Base-by-base conservation (phyloP, 2,113 vertebrate genomes). In the Pandion haliaetus region DNA sequence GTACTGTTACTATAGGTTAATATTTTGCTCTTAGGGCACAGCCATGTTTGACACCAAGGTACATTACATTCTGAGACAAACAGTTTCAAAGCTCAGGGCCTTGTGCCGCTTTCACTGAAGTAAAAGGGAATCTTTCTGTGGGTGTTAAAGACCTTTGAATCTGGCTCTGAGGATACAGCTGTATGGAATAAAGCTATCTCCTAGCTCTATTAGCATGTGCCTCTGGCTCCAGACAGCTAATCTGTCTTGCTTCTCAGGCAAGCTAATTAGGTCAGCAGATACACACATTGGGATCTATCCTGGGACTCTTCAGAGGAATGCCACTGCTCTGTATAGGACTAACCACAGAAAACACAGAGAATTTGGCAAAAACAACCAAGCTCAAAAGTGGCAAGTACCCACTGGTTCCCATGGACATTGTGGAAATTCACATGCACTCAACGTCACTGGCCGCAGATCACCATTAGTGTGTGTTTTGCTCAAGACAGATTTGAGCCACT, bases 1-100 rank as follows among this genome's bases (percentile, higher is more conserved):
- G 61, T 73, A 85, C 88, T 65, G 52, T 50, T 91, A 57, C 91
- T 84, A 91, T 80, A 95, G 91, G 88, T 97, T 96, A 97, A 94
- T 95, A 87, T 91, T 96, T 84, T 87, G 81, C 54, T 95, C 66
- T 57, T 79, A 58, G 83, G 86, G 70, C 78, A 95, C 63, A 93
- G 44, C 31, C 70, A 23, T 14, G 14, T 90, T 86, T 91, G 86
- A 93, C 81, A 89, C 70, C 66, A 82, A 65, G 4, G 61, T 52
- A 69, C 49, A 29, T 84, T 79, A 69, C 57, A 65, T 38, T 49
- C 77, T 45, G 58, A 91, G 77, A 83, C 84, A 86, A 86, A 93
- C 42, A 86, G 52, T 85, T 94, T 69, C 73, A 85, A 84, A 93
- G 92, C 83, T 84, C 88, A 76, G 61, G 76, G 77, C 52, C 20